Evolutionary conservation across 2,113 vertebrate genomes (phyloP).

Genomic region (Danio rerio): GRCz12tu NC_133181.1:44051501-44052000

Average conservation of each 20-base stretch:
- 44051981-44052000: too few relatives aligned
- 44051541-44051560: too few relatives aligned
- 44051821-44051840: neutral
- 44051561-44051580: too few relatives aligned
- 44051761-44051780: neutral
- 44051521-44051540: too few relatives aligned
- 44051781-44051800: neutral
- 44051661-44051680: neutral
- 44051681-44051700: neutral
- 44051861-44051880: slow-evolving; percentile 7
- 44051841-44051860: neutral
- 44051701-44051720: neutral
- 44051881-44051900: neutral
- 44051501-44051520: too few relatives aligned
- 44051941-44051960: too few relatives aligned
- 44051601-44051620: too few relatives aligned
- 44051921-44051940: too few relatives aligned
- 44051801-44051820: neutral
- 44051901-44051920: neutral
- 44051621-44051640: too few relatives aligned
- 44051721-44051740: neutral
- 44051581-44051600: too few relatives aligned
- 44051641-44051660: too few relatives aligned
- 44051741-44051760: neutral
- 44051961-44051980: too few relatives aligned